Conservation (phyloP, 2,888 invertebrate species). For the Phaonia tiefii region DNA sequence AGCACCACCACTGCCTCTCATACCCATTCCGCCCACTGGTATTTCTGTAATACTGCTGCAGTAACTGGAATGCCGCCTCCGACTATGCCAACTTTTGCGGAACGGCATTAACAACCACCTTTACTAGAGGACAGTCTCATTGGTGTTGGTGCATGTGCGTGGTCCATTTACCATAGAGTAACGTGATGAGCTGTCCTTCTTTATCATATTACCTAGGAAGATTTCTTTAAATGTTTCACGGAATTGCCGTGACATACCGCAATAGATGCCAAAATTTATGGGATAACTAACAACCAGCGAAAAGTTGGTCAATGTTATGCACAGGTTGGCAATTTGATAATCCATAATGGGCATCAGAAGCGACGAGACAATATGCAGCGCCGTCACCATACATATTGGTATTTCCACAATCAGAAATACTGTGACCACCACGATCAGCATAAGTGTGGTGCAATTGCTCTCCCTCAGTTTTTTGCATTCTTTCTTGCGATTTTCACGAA, state of each 20-base stretch:
- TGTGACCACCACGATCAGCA: slow-evolving; percentile 93
- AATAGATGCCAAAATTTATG: slow-evolving; percentile 96
- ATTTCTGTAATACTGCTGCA: slow-evolving; percentile 69
- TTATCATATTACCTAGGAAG: slow-evolving; percentile 84
- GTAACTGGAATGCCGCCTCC: slow-evolving; percentile 68
- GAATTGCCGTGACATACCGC: slow-evolving; percentile 97
- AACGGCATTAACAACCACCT: slow-evolving; percentile 76
- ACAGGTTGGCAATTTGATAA: slow-evolving; percentile 88
- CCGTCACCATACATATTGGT: slow-evolving; percentile 90
- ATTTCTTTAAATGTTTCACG: slow-evolving; percentile 94
- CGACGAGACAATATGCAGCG: slow-evolving; percentile 91
- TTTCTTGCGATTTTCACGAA: slow-evolving; percentile 88
- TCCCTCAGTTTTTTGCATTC: slow-evolving; percentile 88
- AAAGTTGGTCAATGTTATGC: slow-evolving; percentile 93
- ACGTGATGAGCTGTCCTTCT: slow-evolving; percentile 86
- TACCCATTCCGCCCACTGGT: slow-evolving; percentile 41
- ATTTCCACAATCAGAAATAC: slow-evolving; percentile 92
- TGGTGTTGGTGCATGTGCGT: slow-evolving; percentile 91
- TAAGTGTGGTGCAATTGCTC: slow-evolving; percentile 92
- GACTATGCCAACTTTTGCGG: slow-evolving; percentile 71
- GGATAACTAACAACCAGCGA: slow-evolving; percentile 95
- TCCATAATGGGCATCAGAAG: slow-evolving; percentile 87
- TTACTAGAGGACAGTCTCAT: slow-evolving; percentile 87
- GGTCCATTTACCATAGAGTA: slow-evolving; percentile 92
- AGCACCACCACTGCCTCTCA: slow-evolving; percentile 18